Evolutionary conservation across 1,140 invertebrate species (phyloP).

Genomic region (Drosophila asahinai): DNA sequence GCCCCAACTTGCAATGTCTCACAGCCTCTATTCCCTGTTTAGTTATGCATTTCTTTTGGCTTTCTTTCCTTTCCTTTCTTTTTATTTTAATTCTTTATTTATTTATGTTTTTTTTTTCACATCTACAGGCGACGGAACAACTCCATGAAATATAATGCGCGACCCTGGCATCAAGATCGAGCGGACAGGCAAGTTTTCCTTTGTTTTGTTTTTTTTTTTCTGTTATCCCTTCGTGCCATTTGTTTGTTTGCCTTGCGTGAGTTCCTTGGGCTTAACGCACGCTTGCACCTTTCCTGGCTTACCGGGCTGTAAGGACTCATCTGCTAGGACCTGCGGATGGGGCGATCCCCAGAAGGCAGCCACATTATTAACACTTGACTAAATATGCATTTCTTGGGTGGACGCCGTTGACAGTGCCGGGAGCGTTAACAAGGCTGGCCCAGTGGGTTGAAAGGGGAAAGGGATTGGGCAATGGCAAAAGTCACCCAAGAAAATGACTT

Average conservation of each 20-base stretch:
- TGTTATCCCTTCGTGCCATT: constrained; percentile 36
- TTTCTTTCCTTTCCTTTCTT: constrained; percentile 35
- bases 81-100: constrained; percentile 61
- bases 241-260: constrained; percentile 57
- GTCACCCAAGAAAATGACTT: constrained; percentile 4
- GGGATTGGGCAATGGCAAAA: constrained; percentile 12
- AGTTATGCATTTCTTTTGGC: constrained; percentile 71
- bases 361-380: constrained; percentile 85
- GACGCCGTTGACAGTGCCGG: constrained; percentile 65
- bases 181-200: constrained; percentile 63
- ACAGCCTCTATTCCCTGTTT: constrained; percentile 47
- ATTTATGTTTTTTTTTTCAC: constrained; percentile 46
- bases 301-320: constrained; percentile 36
- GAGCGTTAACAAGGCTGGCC: constrained; percentile 72
- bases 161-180: constrained; percentile 37
- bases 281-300: constrained; percentile 67
- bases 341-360: constrained; percentile 58
- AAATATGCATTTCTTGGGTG: constrained; percentile 84
- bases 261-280: constrained; percentile 71
- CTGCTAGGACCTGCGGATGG: constrained; percentile 15
- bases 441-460: constrained; percentile 26
- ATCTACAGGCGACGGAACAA: constrained; percentile 54
- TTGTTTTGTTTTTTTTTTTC: constrained; percentile 39
- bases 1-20: constrained; percentile 15
- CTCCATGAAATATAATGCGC: constrained; percentile 44